Base-by-base conservation (phyloP, 2,113 vertebrate genomes). In the Psephotus haematonotus region DNA sequence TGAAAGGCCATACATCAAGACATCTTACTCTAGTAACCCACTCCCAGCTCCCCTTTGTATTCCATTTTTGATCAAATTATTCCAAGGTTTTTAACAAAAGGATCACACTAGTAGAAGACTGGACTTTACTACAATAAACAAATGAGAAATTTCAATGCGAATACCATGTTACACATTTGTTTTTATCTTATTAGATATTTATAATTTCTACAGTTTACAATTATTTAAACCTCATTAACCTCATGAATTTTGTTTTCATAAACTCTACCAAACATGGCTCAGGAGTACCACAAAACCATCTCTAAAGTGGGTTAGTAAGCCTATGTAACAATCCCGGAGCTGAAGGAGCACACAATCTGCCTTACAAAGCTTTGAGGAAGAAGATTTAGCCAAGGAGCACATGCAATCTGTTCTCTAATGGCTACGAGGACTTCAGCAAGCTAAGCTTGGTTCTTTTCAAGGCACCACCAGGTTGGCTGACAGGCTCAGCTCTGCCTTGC, bases 201-300 rank as follows among this genome's bases (percentile, higher is more conserved):
- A 55, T 88, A 11, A 39, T 88, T 93, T 95, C 71, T 19, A 31
- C 53, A n/a, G 28, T 46, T 39, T 33, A 79, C 91, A 91, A 57
- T 77, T 78, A 76, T 24, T 63, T 88, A 70, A 90, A 67, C 10
- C 35, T 86, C 50, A 43, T 6, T 13, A 82, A 72, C 10, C 15
- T 82, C 65, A 63, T 2, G 59, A 90, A 24, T 18, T 85, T 31
- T 83, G n/a, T 83, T 93, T 78, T 50, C 44, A 55, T 59, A 57
- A 57, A 53, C 62, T 80, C 91, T 43, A 75, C 89, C 55, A 96
- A 70, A 76, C 43, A 92, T 88, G 29, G 5, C 76, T 96, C 65
- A 81, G 60, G 86, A 88, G 55, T 74, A 41, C 46, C 77, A 59
- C 7, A 28, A 81, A 91, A 52, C 53, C 79, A 85, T 15, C 2